phyloP scores from a whole-genome alignment of 2,888 invertebrate species.

The Dermolepida albohirtum region DNA sequence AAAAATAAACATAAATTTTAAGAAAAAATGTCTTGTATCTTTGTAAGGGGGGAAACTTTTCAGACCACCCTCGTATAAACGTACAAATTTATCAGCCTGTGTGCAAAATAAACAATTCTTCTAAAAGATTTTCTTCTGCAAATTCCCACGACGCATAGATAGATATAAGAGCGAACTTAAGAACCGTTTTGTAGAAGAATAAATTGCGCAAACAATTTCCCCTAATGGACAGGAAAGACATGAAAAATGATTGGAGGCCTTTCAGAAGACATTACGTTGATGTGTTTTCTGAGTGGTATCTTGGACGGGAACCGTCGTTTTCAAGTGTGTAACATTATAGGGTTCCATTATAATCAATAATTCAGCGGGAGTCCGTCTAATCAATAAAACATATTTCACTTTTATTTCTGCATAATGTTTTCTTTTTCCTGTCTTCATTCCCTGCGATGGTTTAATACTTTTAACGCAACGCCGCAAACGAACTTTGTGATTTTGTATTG shows the following conservation, averaged over 20 bases:
- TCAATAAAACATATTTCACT: slow-evolving; percentile 15
- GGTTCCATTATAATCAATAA: slow-evolving; percentile 22
- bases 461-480: too few species aligned
- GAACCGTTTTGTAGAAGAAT: background rate
- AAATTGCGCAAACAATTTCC: slow-evolving; percentile 8
- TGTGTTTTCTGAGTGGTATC: slow-evolving; percentile 16
- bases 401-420: slow-evolving; percentile 4
- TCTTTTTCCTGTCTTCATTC: background rate
- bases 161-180: too few species aligned
- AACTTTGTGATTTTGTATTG: too few species aligned
- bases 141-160: too few species aligned
- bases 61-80: too few species aligned
- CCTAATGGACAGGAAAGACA: slow-evolving; percentile 29
- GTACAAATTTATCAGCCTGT: too few species aligned
- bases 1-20: too few species aligned
- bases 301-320: slow-evolving; percentile 1
- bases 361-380: background rate
- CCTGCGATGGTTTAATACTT: background rate
- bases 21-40: too few species aligned
- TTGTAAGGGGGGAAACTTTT: too few species aligned
- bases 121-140: too few species aligned
- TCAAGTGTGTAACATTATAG: slow-evolving; percentile 20
- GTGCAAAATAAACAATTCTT: too few species aligned
- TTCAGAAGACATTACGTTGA: slow-evolving; percentile 18
- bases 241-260: slow-evolving; percentile 32